These are phyloP conservation scores for Plectropomus leopardus DNA, from an alignment of 2,113 vertebrate species.

Conservation along the genomic window DNA sequence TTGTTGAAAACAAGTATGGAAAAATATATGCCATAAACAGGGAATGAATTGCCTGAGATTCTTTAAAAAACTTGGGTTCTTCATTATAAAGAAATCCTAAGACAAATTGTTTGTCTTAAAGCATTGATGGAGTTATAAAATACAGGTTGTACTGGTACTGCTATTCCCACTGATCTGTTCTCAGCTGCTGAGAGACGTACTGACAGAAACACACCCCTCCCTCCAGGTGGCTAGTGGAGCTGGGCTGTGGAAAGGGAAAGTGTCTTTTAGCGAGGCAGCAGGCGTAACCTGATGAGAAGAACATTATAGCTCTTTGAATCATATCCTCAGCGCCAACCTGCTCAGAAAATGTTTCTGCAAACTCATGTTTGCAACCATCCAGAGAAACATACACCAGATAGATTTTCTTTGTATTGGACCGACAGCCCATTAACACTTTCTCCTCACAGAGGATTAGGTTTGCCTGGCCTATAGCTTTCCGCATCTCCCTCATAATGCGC, in stretches of 20 bases:
- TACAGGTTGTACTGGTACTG: not conserved
- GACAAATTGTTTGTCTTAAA: too few relatives aligned
- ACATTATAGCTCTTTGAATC: constrained; percentile 66
- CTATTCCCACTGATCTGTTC: constrained; percentile 26
- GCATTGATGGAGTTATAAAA: too few relatives aligned
- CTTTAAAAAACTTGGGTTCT: not conserved
- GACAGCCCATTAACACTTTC: constrained; percentile 71
- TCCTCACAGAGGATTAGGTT: constrained; percentile 61
- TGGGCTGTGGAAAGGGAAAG: constrained; percentile 47
- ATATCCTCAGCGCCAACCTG: constrained; percentile 30
- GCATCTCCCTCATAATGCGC: constrained; percentile 54
- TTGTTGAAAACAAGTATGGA: not conserved
- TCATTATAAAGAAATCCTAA: not conserved
- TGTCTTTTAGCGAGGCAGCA: constrained; percentile 73
- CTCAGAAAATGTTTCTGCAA: constrained; percentile 58
- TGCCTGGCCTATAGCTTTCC: constrained; percentile 54
- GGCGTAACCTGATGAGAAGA: constrained; percentile 73
- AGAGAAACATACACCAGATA: constrained; percentile 72
- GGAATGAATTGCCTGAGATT: not conserved
- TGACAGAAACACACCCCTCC: constrained; percentile 78
- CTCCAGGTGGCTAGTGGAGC: constrained; percentile 54
- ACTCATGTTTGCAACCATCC: constrained; percentile 50
- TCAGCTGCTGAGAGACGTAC: constrained; percentile 66
- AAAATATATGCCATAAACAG: not conserved
- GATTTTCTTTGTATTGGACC: constrained; percentile 55